Evolutionary conservation across 2,888 invertebrate species (phyloP).

Genomic region (Notodonta dromedarius): DNA sequence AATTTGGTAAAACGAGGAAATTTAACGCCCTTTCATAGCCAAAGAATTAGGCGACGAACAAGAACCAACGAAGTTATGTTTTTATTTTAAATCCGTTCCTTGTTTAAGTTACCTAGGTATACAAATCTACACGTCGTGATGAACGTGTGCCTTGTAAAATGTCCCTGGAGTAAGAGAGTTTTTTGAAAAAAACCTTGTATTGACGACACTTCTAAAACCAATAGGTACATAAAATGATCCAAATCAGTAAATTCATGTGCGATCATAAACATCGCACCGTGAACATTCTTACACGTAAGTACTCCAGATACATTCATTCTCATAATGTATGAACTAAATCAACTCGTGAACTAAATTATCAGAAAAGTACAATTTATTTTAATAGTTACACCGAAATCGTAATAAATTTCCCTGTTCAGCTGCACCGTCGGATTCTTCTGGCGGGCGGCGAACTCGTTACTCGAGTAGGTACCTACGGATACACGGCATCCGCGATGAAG

Average conservation of each 20-base stretch:
- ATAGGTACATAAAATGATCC: neutral
- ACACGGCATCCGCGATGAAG: slow-evolving; percentile 52
- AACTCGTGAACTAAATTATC: slow-evolving; percentile 28
- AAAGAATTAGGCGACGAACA: no score
- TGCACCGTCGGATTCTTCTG: slow-evolving; percentile 53
- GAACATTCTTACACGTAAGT: neutral
- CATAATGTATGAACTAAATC: slow-evolving; percentile 16
- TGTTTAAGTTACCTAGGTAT: no score
- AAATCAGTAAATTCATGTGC: no score
- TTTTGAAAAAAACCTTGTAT: no score
- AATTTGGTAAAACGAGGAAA: no score
- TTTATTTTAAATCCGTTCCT: no score
- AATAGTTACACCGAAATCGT: slow-evolving; percentile 47
- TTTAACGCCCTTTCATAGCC: no score
- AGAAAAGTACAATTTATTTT: slow-evolving; percentile 42
- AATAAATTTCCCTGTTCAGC: slow-evolving; percentile 69
- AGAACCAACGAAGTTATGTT: no score
- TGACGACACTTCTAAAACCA: no score
- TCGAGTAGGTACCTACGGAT: slow-evolving; percentile 59
- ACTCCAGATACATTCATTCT: neutral
- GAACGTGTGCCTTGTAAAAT: no score
- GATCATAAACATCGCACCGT: neutral
- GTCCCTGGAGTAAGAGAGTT: no score
- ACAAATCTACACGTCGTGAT: no score
- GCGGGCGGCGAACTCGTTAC: slow-evolving; percentile 54